Evolutionary conservation across 1,140 invertebrate genomes (phyloP).

Genomic region (Latrodectus geometricus): DNA sequence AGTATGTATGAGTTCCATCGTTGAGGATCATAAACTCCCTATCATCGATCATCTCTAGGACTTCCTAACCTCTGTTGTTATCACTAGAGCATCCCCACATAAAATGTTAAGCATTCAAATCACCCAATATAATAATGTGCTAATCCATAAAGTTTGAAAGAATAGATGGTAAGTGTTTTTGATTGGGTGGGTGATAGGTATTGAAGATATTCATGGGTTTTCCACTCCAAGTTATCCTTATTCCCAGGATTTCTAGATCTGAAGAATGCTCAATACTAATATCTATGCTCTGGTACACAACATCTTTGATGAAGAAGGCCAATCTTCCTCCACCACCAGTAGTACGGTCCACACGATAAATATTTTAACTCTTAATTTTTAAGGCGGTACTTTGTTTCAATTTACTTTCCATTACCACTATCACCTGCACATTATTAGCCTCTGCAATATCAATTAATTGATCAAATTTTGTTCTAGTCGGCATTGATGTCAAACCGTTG

Average conservation of each 20-base stretch:
- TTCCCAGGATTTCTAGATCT: not conserved
- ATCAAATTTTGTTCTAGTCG: not conserved
- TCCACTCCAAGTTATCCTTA: not conserved
- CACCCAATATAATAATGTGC: not conserved
- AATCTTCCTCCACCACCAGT: not conserved
- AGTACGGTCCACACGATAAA: not conserved
- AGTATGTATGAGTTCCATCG: too few relatives aligned
- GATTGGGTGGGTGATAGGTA: not conserved
- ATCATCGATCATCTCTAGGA: too few relatives aligned
- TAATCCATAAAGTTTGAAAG: not conserved
- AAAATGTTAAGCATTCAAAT: not conserved
- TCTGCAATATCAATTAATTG: not conserved
- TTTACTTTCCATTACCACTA: not conserved
- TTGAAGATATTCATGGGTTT: too few relatives aligned
- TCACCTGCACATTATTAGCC: not conserved
- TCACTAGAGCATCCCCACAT: not conserved
- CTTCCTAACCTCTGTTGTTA: too few relatives aligned
- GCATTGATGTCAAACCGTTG: too few relatives aligned
- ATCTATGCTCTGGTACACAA: not conserved
- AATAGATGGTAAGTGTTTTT: not conserved
- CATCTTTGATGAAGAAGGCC: not conserved
- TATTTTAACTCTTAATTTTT: not conserved
- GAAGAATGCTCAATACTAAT: not conserved
- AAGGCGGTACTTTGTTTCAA: not conserved
- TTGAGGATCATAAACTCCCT: too few relatives aligned